Base-by-base conservation (phyloP, 1,140 invertebrate genomes). In the Sitodiplosis mosellana region DNA sequence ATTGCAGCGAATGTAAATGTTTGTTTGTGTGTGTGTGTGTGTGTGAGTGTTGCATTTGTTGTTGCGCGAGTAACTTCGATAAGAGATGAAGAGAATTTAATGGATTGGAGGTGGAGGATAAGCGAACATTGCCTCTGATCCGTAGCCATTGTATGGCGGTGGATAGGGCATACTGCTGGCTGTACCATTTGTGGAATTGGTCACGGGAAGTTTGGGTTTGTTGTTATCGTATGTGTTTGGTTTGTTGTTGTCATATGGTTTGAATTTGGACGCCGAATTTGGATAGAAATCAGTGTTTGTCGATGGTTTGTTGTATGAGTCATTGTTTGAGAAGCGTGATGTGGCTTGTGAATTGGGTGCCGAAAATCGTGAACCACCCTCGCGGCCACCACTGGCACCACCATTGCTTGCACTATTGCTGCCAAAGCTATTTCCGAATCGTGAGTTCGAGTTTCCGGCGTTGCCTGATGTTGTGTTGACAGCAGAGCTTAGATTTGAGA, bases 81-180 rank as follows among this genome's bases (percentile, higher is more conserved):
- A n/a, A n/a, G n/a, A n/a, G n/a, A n/a, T n/a, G n/a, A n/a, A n/a
- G n/a, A n/a, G n/a, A n/a, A n/a, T 27, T 27, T 27, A 27, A 27
- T 27, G 43, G 5, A 45, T n/a, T 53, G 43, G 49, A 27, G 36
- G 36, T 36, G 46, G 46, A 37, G 33, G 46, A 45, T 18, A 45
- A 2, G 43, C 43, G 33, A 27, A 45, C 43, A 45, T 27, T 14
- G 20, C 14, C 5, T n/a, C 19, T n/a, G 27, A 17, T 15, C 19
- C n/a, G 21, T 19, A 11, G 14, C 6, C 4, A 17, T 19, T 19
- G 11, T 18, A 11, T 10, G 8, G 5, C 22, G 19, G 19, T 11
- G 11, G 12, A 27, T 45, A n/a, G 14, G 14, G 2, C 4, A 12
- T 33, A 15, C 22, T 10, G 14, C 43, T 14, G 22, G 5, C 8